Evolutionary conservation across 2,113 vertebrate genomes (phyloP).

Genomic region (Copsychus sechellarum): DNA sequence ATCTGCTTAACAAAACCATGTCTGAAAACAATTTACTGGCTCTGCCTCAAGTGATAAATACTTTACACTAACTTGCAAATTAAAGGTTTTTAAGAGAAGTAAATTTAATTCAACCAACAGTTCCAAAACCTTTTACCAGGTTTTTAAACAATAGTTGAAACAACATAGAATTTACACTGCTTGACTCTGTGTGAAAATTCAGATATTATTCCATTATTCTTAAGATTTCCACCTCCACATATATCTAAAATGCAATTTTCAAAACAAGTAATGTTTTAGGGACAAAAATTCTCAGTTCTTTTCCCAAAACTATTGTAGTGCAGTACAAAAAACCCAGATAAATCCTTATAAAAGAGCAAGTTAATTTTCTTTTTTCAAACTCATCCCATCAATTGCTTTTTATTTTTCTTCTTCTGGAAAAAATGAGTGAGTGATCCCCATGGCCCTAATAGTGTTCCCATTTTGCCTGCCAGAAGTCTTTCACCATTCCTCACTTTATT

Average conservation of each 20-base stretch:
- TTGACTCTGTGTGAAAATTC: not conserved
- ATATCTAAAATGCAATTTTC: not conserved
- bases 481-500: not conserved
- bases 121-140: not conserved
- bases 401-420: not conserved
- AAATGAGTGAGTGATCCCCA: not conserved
- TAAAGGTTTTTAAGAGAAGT: not conserved
- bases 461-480: not conserved
- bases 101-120: not conserved
- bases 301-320: not conserved
- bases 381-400: not conserved
- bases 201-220: not conserved
- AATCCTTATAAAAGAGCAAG: not conserved
- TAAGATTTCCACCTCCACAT: not conserved
- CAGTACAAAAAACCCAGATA: not conserved
- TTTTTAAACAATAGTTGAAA: conserved; percentile 1
- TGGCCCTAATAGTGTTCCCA: not conserved
- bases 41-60: not conserved
- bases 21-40: conserved; percentile 4
- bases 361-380: not conserved
- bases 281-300: not conserved
- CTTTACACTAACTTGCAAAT: not conserved
- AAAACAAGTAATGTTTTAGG: not conserved
- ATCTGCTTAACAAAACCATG: not conserved
- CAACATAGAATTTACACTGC: not conserved